Percentiles rank a stretch among this genome's conserved stretches.
Evolutionary conservation across 2,888 invertebrate species (phyloP).

Genomic region (Spodoptera picta): DNA sequence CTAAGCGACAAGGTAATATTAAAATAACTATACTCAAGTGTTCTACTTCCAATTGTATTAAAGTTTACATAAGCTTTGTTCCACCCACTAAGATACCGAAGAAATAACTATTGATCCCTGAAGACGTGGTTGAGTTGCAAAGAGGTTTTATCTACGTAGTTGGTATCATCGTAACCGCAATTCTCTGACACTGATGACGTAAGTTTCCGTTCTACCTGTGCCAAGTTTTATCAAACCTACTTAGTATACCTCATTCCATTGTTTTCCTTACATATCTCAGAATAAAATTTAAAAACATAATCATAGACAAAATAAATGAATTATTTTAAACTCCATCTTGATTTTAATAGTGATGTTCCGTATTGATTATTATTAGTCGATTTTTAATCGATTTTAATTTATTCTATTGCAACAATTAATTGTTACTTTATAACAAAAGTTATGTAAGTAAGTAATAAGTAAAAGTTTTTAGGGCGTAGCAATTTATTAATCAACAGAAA

Average conservation of each 20-base stretch:
- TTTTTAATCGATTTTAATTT: constrained; percentile 7
- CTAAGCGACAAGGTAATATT: too few species aligned
- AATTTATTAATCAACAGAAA: neutral
- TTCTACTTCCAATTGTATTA: constrained; percentile 26
- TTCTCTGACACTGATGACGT: constrained; percentile 25
- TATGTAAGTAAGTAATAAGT: neutral
- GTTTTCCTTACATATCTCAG: constrained; percentile 12
- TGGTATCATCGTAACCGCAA: constrained; percentile 11
- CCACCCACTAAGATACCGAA: constrained; percentile 16
- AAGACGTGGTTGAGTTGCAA: constrained; percentile 27
- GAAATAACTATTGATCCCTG: constrained; percentile 33
- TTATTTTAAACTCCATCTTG: constrained; percentile 14
- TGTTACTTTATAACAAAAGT: neutral
- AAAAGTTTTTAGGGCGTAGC: neutral
- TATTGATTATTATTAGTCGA: constrained; percentile 13
- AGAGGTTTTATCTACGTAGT: constrained; percentile 22
- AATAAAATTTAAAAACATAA: constrained; percentile 9
- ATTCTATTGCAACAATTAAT: neutral
- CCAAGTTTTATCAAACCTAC: constrained; percentile 40
- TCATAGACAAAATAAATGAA: constrained; percentile 17
- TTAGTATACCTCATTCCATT: constrained; percentile 7
- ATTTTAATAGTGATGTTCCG: constrained; percentile 8
- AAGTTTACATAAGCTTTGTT: constrained; percentile 14
- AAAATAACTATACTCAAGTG: constrained; percentile 2
- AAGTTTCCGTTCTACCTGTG: constrained; percentile 34